phyloP scores from a whole-genome alignment of 1,140 invertebrate species.

The Temnothorax curvispinosus region DNA sequence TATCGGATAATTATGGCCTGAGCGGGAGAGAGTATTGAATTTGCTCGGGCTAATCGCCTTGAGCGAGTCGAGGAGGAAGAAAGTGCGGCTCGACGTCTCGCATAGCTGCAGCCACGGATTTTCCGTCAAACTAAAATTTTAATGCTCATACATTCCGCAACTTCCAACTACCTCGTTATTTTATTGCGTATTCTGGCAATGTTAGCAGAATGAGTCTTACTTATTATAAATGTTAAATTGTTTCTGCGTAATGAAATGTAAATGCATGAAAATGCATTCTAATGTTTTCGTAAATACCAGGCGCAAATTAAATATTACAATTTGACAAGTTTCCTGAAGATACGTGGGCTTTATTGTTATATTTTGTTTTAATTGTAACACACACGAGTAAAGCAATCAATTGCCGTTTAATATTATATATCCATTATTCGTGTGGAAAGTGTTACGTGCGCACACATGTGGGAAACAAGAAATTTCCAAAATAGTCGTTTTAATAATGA shows the following conservation, averaged over 20 bases:
- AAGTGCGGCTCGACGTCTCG: background rate
- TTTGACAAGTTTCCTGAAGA: background rate
- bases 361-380: background rate
- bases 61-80: background rate
- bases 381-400: background rate
- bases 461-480: background rate
- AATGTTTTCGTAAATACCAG: background rate
- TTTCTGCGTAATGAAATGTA: background rate
- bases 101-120: background rate
- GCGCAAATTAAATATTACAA: background rate
- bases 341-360: background rate
- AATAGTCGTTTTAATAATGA: slow-evolving; percentile 1
- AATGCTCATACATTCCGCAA: background rate
- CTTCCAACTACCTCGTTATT: background rate
- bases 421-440: background rate
- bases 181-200: background rate
- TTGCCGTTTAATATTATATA: background rate
- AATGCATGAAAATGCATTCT: background rate
- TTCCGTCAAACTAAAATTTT: slow-evolving; percentile 11
- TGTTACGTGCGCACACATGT: background rate
- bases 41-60: slow-evolving; percentile 24
- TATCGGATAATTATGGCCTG: slow-evolving; percentile 50
- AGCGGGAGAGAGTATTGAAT: slow-evolving; percentile 51
- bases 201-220: background rate
- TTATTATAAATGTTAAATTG: background rate